Evolutionary conservation across 2,888 invertebrate species (phyloP).

Genomic region (Orgyia antiqua): DNA sequence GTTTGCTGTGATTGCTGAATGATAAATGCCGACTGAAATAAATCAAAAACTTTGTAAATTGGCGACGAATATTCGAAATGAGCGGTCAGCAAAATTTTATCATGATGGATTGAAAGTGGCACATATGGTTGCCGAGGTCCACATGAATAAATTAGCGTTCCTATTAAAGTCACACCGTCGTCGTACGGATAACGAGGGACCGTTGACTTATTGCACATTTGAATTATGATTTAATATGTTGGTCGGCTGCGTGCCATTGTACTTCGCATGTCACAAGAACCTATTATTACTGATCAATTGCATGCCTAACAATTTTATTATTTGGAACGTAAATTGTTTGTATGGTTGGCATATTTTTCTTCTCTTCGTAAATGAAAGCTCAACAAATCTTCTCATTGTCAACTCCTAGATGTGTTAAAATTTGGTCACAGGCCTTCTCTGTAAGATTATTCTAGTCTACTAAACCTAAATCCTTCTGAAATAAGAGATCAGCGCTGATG

Average conservation of each 20-base stretch:
- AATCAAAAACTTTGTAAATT: conserved; percentile 8
- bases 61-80: conserved; percentile 18
- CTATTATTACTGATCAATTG: neutral
- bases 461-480: no score
- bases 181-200: conserved; percentile 20
- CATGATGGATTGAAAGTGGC: conserved; percentile 35
- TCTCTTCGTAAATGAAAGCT: no score
- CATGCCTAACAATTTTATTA: no score
- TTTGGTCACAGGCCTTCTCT: no score
- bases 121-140: conserved; percentile 24
- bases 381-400: no score
- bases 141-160: conserved; percentile 37
- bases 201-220: conserved; percentile 28
- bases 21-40: no score
- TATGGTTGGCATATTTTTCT: no score
- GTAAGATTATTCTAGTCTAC: no score
- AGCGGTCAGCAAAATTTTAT: conserved; percentile 24
- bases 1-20: no score
- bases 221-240: conserved; percentile 27
- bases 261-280: conserved; percentile 23
- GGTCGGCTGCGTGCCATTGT: conserved; percentile 20
- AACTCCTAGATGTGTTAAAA: no score
- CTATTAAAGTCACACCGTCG: conserved; percentile 29
- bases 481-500: no score
- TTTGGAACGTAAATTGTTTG: no score